Percentiles rank a stretch among this genome's conserved stretches.
Evolutionary conservation across 2,797 vertebrate genomes (phyloP).

Genomic region (Hyperoplus lanceolatus): DNA sequence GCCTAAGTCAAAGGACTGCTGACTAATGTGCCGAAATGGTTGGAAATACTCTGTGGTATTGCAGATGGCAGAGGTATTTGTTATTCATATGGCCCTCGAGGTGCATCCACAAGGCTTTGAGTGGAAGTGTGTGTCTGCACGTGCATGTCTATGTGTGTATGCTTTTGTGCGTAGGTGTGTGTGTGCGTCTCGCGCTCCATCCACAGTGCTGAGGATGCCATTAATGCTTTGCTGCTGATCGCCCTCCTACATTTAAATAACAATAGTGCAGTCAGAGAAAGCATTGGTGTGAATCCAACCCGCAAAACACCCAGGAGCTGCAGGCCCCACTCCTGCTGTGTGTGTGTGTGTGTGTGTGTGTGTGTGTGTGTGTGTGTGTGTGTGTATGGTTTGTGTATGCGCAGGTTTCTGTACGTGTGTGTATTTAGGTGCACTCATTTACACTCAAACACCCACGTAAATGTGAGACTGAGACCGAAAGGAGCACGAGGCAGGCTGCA

Average conservation of each 20-base stretch:
- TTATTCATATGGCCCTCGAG: conserved; percentile 84
- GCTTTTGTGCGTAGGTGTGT: conserved; percentile 45
- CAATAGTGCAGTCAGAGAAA: conserved; percentile 82
- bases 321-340: conserved; percentile 53
- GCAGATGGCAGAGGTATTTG: conserved; percentile 81
- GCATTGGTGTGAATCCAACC: conserved; percentile 83
- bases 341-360: conserved; percentile 30
- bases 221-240: conserved; percentile 85
- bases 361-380: conserved; percentile 19
- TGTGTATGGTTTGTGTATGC: not conserved
- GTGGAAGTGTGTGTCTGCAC: conserved; percentile 66
- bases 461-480: conserved; percentile 36
- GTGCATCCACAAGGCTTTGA: conserved; percentile 76
- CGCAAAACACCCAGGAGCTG: conserved; percentile 77
- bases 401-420: not conserved
- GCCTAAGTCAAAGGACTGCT: conserved; percentile 77
- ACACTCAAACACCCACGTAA: conserved; percentile 46
- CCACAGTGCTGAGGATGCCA: conserved; percentile 80
- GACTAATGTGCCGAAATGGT: conserved; percentile 81
- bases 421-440: conserved; percentile 28
- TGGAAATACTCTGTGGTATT: conserved; percentile 75
- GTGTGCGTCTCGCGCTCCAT: conserved; percentile 67
- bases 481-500: conserved; percentile 19
- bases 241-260: conserved; percentile 84
- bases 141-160: conserved; percentile 50